Evolutionary conservation across 2,113 vertebrate genomes (phyloP).

Genomic region (Seriola dumerili): DNA sequence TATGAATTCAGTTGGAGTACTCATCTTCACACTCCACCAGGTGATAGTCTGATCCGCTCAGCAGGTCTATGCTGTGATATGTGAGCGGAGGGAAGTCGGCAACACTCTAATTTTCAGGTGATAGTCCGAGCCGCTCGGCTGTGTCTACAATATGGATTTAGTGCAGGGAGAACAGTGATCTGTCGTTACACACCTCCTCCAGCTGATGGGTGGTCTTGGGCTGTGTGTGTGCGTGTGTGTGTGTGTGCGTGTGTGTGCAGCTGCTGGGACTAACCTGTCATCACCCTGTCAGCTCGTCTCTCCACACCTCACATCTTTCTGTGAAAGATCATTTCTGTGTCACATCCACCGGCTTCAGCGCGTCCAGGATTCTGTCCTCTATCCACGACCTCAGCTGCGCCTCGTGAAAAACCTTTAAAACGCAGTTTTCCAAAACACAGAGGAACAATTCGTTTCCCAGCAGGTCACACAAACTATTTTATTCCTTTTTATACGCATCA

Average conservation of each 20-base stretch:
- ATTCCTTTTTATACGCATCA: neutral
- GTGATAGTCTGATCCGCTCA: neutral
- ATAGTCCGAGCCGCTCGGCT: neutral
- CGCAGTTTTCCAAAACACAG: constrained; percentile 7
- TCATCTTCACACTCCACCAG: too few relatives aligned
- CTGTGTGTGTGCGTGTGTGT: neutral
- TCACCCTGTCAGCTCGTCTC: constrained; percentile 44
- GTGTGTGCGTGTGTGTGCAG: neutral
- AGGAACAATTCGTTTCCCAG: neutral
- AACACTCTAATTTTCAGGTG: neutral
- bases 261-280: constrained; percentile 20
- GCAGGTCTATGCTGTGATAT: neutral
- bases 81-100: neutral
- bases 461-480: neutral
- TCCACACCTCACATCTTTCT: constrained; percentile 40
- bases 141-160: neutral
- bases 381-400: neutral
- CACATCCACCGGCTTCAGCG: constrained; percentile 19
- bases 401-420: neutral
- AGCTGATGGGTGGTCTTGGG: neutral
- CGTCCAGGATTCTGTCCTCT: neutral
- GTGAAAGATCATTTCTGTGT: constrained; percentile 37
- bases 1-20: too few relatives aligned
- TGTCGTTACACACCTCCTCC: constrained; percentile 7
- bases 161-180: neutral